These are phyloP conservation scores for Phylloscopus trochiloides DNA, from an alignment of 2,113 vertebrate genomes.

Conservation along the genomic window DNA sequence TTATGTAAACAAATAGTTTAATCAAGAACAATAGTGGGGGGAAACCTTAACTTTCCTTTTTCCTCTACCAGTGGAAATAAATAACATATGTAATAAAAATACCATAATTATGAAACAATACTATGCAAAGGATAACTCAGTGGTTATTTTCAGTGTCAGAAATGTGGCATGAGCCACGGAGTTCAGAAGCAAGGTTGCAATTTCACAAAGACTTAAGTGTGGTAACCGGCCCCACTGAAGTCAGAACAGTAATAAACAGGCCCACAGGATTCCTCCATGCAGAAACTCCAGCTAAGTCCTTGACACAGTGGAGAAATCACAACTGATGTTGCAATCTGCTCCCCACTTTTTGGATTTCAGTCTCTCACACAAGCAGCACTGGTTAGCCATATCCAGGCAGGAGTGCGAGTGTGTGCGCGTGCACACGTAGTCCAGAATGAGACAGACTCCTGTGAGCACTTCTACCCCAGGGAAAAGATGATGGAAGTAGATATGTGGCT, in stretches of 20 bases:
- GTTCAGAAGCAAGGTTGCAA: neutral
- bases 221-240: neutral
- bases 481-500: neutral
- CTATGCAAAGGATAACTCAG: neutral
- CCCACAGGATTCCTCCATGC: neutral
- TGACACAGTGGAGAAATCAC: neutral
- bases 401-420: neutral
- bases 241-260: neutral
- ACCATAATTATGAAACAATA: neutral
- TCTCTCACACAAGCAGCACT: neutral
- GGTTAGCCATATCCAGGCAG: neutral
- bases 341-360: neutral
- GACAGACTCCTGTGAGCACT: neutral
- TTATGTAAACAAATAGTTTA: slow-evolving; percentile 30
- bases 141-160: neutral
- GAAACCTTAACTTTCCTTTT: slow-evolving; percentile 35
- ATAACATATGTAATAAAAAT: neutral
- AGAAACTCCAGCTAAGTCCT: neutral
- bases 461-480: slow-evolving; percentile 8
- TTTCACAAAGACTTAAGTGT: neutral
- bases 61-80: slow-evolving; percentile 9
- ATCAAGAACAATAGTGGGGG: slow-evolving; percentile 1
- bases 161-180: neutral
- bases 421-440: neutral
- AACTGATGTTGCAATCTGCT: neutral